phyloP scores from a whole-genome alignment of 2,888 invertebrate species.

The Leptopilina myrica region DNA sequence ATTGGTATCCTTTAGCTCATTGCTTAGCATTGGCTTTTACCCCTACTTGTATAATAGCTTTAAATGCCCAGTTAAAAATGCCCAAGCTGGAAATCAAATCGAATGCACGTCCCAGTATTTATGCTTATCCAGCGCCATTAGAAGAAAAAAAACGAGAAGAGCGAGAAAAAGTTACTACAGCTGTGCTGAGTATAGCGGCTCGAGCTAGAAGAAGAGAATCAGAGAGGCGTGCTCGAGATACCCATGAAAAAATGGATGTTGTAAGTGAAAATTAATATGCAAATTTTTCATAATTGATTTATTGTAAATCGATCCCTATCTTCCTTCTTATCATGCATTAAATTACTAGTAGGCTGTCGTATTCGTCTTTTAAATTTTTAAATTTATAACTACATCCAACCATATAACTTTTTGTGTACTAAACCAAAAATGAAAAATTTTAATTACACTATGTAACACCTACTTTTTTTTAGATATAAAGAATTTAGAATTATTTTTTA shows the following conservation, averaged over 20 bases:
- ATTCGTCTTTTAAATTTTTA: too few relatives aligned
- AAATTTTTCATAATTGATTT: too few relatives aligned
- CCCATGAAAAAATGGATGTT: constrained; percentile 92
- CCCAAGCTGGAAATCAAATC: constrained; percentile 95
- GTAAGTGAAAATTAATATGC: constrained; percentile 74
- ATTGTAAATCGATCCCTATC: too few relatives aligned
- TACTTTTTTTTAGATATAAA: too few relatives aligned
- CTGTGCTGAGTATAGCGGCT: constrained; percentile 97
- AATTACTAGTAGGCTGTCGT: too few relatives aligned
- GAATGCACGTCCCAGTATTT: constrained; percentile 94
- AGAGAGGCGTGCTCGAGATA: constrained; percentile 80
- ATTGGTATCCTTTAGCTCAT: constrained; percentile 99
- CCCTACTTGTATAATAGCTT: constrained; percentile 95
- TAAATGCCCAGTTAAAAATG: constrained; percentile 96
- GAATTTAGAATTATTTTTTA: background rate
- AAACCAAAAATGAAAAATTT: too few relatives aligned
- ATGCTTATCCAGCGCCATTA: constrained; percentile 96
- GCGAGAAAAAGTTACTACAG: constrained; percentile 98
- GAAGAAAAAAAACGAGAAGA: constrained; percentile 99
- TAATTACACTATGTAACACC: too few relatives aligned
- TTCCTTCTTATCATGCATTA: too few relatives aligned
- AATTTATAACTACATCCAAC: too few relatives aligned
- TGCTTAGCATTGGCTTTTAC: constrained; percentile 97
- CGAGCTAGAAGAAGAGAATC: constrained; percentile 92
- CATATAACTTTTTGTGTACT: too few relatives aligned